A percentile compares a stretch with the other conserved stretches of the same genome.
phyloP scores from a whole-genome alignment of 2,797 vertebrate genomes.

The Lemur catta region DNA sequence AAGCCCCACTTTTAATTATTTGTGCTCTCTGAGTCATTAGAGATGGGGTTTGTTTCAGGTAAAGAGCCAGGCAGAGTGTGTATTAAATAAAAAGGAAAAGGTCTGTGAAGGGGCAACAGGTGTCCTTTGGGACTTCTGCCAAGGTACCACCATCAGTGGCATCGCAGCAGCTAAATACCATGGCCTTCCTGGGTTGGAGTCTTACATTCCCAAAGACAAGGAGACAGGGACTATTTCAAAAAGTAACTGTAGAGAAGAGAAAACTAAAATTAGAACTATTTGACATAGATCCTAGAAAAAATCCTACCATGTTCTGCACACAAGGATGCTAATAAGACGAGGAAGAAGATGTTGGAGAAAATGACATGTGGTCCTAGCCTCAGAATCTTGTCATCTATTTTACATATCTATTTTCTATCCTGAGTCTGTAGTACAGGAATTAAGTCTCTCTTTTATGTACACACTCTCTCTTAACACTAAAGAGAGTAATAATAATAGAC shows the following conservation, averaged over 20 bases:
- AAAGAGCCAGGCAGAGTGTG: background rate
- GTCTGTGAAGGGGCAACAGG: background rate
- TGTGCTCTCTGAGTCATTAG: background rate
- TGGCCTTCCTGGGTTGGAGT: background rate
- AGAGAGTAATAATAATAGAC: background rate
- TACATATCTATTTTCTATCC: slow-evolving; percentile 13
- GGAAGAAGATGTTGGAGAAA: background rate
- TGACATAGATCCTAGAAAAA: background rate
- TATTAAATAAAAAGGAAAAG: background rate
- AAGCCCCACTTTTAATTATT: background rate
- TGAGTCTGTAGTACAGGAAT: background rate
- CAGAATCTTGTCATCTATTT: background rate
- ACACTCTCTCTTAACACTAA: background rate
- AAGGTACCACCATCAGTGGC: background rate
- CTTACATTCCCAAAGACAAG: slow-evolving; percentile 16
- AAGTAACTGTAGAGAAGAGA: slow-evolving; percentile 12
- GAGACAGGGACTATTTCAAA: background rate
- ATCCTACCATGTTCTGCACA: background rate
- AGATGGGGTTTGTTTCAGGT: background rate
- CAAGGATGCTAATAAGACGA: background rate
- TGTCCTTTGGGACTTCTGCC: background rate
- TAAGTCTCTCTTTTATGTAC: background rate
- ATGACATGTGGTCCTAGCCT: background rate
- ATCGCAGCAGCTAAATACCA: background rate
- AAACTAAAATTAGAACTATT: slow-evolving; percentile 47